A percentile compares a stretch with the other conserved stretches of the same genome.
Evolutionary conservation across 2,888 invertebrate species (phyloP).

Genomic region (Mamestra brassicae): DNA sequence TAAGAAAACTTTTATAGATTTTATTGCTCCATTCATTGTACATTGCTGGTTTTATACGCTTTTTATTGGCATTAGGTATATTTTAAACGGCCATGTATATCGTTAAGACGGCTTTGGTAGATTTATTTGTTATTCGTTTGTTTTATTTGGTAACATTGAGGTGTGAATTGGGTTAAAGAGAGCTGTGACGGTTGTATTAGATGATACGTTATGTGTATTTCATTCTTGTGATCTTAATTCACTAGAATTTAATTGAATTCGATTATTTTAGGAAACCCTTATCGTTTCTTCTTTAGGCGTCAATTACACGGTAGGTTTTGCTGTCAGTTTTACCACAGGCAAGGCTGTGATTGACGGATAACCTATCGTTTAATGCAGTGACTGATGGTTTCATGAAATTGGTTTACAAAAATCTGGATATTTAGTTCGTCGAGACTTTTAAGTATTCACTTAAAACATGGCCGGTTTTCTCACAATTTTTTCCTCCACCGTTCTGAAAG

Average conservation of each 20-base stretch:
- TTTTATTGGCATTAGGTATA: slow-evolving; percentile 65
- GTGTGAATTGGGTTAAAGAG: slow-evolving; percentile 43
- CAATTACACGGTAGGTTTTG: too few relatives aligned
- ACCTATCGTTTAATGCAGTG: too few relatives aligned
- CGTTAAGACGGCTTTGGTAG: slow-evolving; percentile 41
- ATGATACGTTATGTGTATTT: background rate
- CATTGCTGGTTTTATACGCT: slow-evolving; percentile 60
- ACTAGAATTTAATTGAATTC: too few relatives aligned
- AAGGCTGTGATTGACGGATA: too few relatives aligned
- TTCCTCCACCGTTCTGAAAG: background rate
- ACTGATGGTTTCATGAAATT: too few relatives aligned
- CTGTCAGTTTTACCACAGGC: too few relatives aligned
- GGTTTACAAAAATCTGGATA: too few relatives aligned
- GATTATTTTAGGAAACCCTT: too few relatives aligned
- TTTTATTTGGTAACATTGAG: slow-evolving; percentile 34
- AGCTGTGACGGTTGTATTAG: slow-evolving; percentile 9
- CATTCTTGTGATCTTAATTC: background rate
- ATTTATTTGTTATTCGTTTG: slow-evolving; percentile 45
- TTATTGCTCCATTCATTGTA: slow-evolving; percentile 66
- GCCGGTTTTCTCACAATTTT: too few relatives aligned
- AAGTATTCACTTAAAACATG: too few relatives aligned
- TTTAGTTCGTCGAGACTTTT: too few relatives aligned
- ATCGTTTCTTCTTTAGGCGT: too few relatives aligned
- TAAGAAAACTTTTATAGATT: slow-evolving; percentile 71
- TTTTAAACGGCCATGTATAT: slow-evolving; percentile 28